A percentile compares a stretch with the other conserved stretches of the same genome.
phyloP scores from a whole-genome alignment of 2,797 vertebrate species.

The Hyperoplus immaculatus region DNA sequence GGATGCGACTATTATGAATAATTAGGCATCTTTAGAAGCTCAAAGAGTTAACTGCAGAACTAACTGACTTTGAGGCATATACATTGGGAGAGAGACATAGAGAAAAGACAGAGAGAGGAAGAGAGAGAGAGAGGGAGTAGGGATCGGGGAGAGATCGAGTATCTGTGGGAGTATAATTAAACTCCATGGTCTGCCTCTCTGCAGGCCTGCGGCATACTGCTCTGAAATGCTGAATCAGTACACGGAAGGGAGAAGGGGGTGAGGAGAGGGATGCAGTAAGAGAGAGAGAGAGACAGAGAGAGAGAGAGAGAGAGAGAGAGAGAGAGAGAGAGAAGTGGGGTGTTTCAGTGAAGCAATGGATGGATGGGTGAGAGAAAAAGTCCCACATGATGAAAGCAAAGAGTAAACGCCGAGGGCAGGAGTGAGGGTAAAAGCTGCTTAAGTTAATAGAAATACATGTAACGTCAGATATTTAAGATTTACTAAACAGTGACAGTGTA shows the following conservation, averaged over 20 bases:
- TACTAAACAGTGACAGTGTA: not conserved
- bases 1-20: not conserved
- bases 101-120: not conserved
- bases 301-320: too few relatives aligned
- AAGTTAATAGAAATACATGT: not conserved
- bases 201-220: constrained; percentile 81
- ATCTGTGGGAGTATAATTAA: constrained; percentile 80
- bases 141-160: constrained; percentile 51
- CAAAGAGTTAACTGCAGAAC: constrained; percentile 38
- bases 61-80: constrained; percentile 14
- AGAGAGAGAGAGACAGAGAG: too few relatives aligned
- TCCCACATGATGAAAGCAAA: constrained; percentile 6
- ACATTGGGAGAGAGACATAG: constrained; percentile 8
- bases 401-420: not conserved
- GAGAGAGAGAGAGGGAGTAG: constrained; percentile 12
- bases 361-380: constrained; percentile 13
- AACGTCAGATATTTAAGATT: not conserved
- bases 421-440: not conserved
- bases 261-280: constrained; percentile 34
- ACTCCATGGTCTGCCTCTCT: constrained; percentile 75
- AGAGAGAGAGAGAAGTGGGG: not conserved
- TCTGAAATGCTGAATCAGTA: constrained; percentile 85
- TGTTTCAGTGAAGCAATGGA: constrained; percentile 32
- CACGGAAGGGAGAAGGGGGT: constrained; percentile 63
- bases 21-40: not conserved